Conservation (phyloP, 2,888 invertebrate genomes). For the Tipula confusa region DNA sequence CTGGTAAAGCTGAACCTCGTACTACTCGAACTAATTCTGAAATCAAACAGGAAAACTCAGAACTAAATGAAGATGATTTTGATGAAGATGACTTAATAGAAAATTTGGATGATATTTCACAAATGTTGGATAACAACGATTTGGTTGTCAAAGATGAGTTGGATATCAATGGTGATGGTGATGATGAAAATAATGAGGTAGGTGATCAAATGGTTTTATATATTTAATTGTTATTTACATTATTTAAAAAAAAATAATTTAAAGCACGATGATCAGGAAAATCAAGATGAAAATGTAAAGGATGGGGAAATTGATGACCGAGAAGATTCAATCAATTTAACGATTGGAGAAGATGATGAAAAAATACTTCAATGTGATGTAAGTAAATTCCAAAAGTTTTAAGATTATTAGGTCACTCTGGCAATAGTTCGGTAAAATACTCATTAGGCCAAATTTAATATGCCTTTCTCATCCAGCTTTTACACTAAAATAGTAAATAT, state of each 20-base stretch:
- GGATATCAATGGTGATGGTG: slow-evolving; percentile 32
- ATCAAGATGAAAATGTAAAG: slow-evolving; percentile 39
- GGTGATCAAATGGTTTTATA: too few relatives aligned
- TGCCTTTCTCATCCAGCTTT: too few relatives aligned
- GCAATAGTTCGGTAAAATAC: too few relatives aligned
- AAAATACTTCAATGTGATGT: slow-evolving; percentile 74
- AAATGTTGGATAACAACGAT: slow-evolving; percentile 31
- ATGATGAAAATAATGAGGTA: slow-evolving; percentile 34
- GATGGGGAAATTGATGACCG: slow-evolving; percentile 62
- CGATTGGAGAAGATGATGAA: slow-evolving; percentile 75
- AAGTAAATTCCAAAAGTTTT: not conserved
- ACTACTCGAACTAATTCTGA: not conserved
- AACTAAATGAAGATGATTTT: slow-evolving; percentile 37
- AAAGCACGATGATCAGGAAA: slow-evolving; percentile 37
- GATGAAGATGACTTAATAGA: slow-evolving; percentile 44
- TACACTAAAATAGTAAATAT: too few relatives aligned
- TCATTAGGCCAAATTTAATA: too few relatives aligned
- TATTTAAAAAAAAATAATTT: too few relatives aligned
- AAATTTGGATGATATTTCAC: slow-evolving; percentile 36
- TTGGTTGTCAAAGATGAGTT: slow-evolving; percentile 31
- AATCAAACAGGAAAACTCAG: slow-evolving; percentile 36
- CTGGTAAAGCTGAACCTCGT: not conserved
- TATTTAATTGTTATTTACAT: not conserved
- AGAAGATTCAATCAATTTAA: slow-evolving; percentile 75
- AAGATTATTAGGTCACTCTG: too few relatives aligned